These are phyloP conservation scores for Euproctis similis DNA, from an alignment of 2,888 invertebrate genomes.

Conservation along the genomic window DNA sequence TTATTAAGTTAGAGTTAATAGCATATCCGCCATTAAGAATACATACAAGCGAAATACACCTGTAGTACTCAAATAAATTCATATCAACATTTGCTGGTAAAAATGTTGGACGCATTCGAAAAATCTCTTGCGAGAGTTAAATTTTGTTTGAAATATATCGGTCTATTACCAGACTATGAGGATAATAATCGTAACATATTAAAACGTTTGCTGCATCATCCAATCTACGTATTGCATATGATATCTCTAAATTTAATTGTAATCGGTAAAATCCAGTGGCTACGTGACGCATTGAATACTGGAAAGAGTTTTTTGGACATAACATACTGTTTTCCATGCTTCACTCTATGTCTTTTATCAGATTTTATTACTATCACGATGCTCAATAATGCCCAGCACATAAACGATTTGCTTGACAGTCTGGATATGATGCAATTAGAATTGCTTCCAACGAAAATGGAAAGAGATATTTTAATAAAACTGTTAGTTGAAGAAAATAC, in stretches of 20 bases:
- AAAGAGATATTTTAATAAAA: constrained; percentile 5
- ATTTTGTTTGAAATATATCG: constrained; percentile 8
- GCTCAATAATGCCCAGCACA: constrained; percentile 6
- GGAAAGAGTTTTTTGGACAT: constrained; percentile 13
- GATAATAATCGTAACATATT: constrained; percentile 1
- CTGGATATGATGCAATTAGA: constrained; percentile 7
- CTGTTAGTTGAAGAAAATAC: constrained; percentile 7
- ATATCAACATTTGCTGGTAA: not conserved
- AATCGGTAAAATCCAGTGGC: constrained; percentile 6
- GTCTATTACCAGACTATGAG: constrained; percentile 4
- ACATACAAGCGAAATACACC: too few relatives aligned
- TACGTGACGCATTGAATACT: constrained; percentile 5
- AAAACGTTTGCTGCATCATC: constrained; percentile 3
- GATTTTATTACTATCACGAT: constrained; percentile 8
- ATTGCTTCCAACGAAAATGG: constrained; percentile 1
- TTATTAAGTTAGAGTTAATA: too few relatives aligned
- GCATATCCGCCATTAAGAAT: too few relatives aligned
- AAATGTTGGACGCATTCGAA: constrained; percentile 10
- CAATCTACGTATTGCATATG: constrained; percentile 4
- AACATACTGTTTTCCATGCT: constrained; percentile 12
- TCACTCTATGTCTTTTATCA: constrained; percentile 5
- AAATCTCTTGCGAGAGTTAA: constrained; percentile 9
- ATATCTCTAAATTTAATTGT: constrained; percentile 7
- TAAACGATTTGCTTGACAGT: constrained; percentile 8
- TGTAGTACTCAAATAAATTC: too few relatives aligned